Percentiles rank a stretch among this genome's conserved stretches.
Conservation (phyloP, 2,113 vertebrate genomes). For the Carassius gibelio region DNA sequence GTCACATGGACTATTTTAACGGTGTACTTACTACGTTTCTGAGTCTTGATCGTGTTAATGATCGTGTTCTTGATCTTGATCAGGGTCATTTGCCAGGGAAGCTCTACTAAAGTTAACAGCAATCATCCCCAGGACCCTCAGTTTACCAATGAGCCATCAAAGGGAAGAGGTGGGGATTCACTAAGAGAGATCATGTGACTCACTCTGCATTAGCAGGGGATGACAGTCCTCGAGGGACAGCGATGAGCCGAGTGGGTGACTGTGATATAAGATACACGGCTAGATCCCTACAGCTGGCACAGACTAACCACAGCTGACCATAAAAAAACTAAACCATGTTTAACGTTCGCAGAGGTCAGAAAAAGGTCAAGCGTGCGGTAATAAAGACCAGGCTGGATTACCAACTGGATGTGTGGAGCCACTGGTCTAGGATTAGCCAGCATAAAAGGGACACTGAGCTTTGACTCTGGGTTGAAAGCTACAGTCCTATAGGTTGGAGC, state of each 20-base stretch:
- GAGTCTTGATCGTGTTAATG: too few relatives aligned
- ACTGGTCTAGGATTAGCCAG: neutral
- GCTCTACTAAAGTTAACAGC: conserved; percentile 1
- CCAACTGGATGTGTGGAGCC: neutral
- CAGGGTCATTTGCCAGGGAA: neutral
- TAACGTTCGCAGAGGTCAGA: neutral
- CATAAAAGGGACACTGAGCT: neutral
- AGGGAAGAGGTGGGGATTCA: conserved; percentile 2
- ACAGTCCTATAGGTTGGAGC: conserved; percentile 64
- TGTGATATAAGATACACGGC: conserved; percentile 1
- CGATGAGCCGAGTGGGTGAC: conserved; percentile 30
- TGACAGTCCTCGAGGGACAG: conserved; percentile 58
- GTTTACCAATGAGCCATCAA: conserved; percentile 22
- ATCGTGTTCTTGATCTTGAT: too few relatives aligned
- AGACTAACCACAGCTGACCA: neutral
- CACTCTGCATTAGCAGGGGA: conserved; percentile 66
- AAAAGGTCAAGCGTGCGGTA: neutral
- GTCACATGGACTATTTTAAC: too few relatives aligned
- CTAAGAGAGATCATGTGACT: conserved; percentile 60
- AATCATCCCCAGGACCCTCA: neutral
- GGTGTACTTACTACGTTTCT: too few relatives aligned
- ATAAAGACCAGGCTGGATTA: conserved; percentile 24
- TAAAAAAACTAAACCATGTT: neutral
- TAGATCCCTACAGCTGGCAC: conserved; percentile 34
- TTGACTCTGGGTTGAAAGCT: conserved; percentile 43